Evolutionary conservation across 1,140 invertebrate genomes (phyloP).

Genomic region (Meloidogyne floridensis): DNA sequence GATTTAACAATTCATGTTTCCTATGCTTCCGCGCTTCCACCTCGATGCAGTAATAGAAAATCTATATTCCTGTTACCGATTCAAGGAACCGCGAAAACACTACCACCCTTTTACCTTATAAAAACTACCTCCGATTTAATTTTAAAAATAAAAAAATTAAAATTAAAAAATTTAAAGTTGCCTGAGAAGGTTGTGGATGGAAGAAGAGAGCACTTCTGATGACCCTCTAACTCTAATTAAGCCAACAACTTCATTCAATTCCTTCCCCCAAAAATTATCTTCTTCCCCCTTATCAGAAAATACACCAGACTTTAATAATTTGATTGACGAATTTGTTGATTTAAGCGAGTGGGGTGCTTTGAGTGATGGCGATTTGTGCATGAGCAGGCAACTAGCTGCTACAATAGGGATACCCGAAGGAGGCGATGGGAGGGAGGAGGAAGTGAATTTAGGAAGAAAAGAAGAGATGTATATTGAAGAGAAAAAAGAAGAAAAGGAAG

Average conservation of each 20-base stretch:
- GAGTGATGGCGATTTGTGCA: slow-evolving; percentile 27
- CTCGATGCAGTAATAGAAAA: too few relatives aligned
- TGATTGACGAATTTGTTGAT: slow-evolving; percentile 15
- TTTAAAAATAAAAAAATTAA: too few relatives aligned
- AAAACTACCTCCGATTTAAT: too few relatives aligned
- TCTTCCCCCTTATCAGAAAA: background rate
- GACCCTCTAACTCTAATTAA: background rate
- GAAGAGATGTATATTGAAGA: background rate
- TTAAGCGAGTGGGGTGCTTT: slow-evolving; percentile 24
- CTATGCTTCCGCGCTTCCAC: too few relatives aligned
- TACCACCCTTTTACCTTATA: too few relatives aligned
- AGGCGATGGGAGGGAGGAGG: too few relatives aligned
- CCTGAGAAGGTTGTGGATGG: slow-evolving; percentile 8
- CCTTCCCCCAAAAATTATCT: background rate
- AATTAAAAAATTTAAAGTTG: too few relatives aligned
- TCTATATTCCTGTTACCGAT: too few relatives aligned
- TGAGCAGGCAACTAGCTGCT: slow-evolving; percentile 19
- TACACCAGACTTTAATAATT: background rate
- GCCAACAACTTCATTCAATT: background rate
- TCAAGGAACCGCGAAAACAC: too few relatives aligned
- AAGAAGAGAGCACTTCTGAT: slow-evolving; percentile 9
- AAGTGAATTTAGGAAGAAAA: too few relatives aligned
- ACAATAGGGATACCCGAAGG: background rate
- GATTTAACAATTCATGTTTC: too few relatives aligned
- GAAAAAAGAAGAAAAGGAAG: background rate